Base-by-base conservation (phyloP, 2,797 vertebrate species). In the Takifugu rubripes region DNA sequence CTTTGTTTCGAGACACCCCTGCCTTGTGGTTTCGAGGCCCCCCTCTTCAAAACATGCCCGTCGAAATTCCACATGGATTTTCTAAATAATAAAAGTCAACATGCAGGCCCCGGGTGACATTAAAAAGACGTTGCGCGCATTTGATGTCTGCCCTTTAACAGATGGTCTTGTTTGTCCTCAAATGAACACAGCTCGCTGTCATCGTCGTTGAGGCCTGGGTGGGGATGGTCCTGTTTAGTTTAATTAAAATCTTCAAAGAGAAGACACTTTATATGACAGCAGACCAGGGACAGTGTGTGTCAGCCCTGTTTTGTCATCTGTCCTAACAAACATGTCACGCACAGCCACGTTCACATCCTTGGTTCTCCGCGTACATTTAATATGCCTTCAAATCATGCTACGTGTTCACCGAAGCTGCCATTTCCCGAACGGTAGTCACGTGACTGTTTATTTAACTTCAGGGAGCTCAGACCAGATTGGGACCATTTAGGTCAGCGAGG, bases 11-110 rank as follows among this genome's bases (percentile, higher is more conserved):
- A 87, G 84, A 87, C 87, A 88, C 91, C 85, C 70, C 71, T 82
- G 72, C 86, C 61, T 84, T 90, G 87, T 78, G 85, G 85, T 87
- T 86, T 79, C 59, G 55, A 82, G 84, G 87, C 83, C 74, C 66
- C 84, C 7, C 16, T 79, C 84, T 87, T 88, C 87, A 89, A 91
- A 90, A 92, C 88, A 88, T 77, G 81, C 64, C 82, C 85, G 89
- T 90, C 85, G 87, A 88, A 90, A 90, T 90, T 85, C 88, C 91
- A 91, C 85, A 90, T 90, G 88, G 88, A 83, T 84, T 84, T 33
- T 64, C 79, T 80, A 85, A 84, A 81, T 84, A 90, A 90, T 89
- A 83, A 91, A 89, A 79, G 82, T 87, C 86, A 81, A 88, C 86
- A 87, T 75, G 84, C 81, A 72, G 85, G 79, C 75, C 76, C 76